These are phyloP conservation scores for Nixonia krombeini DNA, from an alignment of 1,140 invertebrate species.

Conservation along the genomic window DNA sequence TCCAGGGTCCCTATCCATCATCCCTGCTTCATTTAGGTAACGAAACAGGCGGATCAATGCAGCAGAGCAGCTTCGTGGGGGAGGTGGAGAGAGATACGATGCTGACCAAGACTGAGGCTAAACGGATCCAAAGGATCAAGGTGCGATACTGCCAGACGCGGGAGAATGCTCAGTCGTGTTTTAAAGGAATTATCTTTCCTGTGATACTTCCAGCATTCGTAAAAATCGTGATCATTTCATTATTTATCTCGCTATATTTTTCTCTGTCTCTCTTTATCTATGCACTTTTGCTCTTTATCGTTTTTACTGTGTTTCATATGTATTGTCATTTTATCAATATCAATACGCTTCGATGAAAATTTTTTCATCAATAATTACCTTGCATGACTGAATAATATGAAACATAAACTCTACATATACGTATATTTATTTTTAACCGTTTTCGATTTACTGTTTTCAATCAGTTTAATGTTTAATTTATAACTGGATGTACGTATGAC, in stretches of 20 bases:
- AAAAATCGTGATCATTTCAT: constrained; percentile 36
- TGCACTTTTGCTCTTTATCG: constrained; percentile 27
- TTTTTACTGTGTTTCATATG: constrained; percentile 8
- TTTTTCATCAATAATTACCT: constrained; percentile 8
- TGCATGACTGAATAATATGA: constrained; percentile 18
- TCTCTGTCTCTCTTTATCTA: constrained; percentile 41
- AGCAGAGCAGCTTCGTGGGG: constrained; percentile 48
- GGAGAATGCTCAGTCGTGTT: constrained; percentile 54
- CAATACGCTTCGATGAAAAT: background rate
- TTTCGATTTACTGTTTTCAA: no score
- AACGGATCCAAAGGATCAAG: constrained; percentile 59
- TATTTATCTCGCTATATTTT: constrained; percentile 39
- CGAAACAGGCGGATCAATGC: constrained; percentile 49
- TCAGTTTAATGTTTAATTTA: no score
- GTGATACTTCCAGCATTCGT: constrained; percentile 24
- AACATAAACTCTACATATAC: no score
- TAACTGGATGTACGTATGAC: no score
- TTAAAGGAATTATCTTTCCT: constrained; percentile 28
- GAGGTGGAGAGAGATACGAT: constrained; percentile 54
- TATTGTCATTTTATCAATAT: background rate
- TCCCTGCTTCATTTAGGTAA: constrained; percentile 64
- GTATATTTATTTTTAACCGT: no score
- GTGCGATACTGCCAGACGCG: constrained; percentile 60
- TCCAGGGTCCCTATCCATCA: constrained; percentile 38
- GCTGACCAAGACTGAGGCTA: constrained; percentile 48